phyloP scores from a whole-genome alignment of 1,140 invertebrate genomes.

The Lepidostoma basale region DNA sequence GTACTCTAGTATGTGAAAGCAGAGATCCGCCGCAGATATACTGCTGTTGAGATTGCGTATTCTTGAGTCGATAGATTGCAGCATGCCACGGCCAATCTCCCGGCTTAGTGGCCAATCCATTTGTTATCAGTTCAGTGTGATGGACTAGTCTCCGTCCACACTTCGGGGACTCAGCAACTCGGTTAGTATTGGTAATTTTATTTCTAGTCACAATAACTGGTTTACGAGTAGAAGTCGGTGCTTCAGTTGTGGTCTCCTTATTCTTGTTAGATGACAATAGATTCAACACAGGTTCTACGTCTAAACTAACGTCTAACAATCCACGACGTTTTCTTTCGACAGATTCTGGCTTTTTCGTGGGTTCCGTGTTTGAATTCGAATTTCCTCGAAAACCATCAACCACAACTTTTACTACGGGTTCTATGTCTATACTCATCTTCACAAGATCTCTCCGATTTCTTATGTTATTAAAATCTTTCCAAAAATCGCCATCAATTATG shows the following conservation, averaged over 20 bases:
- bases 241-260: background rate
- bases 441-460: background rate
- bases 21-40: constrained; percentile 58
- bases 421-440: background rate
- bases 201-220: constrained; percentile 13
- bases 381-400: background rate
- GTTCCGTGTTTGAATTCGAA: background rate
- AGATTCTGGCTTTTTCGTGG: background rate
- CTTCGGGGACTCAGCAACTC: constrained; percentile 33
- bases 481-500: background rate
- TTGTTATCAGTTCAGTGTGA: constrained; percentile 52
- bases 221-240: background rate
- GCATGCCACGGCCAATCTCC: constrained; percentile 92
- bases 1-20: constrained; percentile 52
- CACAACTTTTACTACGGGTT: background rate
- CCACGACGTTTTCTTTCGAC: background rate
- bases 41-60: constrained; percentile 47
- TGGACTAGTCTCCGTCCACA: constrained; percentile 53
- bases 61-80: constrained; percentile 77
- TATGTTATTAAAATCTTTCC: background rate
- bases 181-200: background rate
- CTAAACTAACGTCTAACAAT: background rate
- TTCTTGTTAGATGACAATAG: background rate
- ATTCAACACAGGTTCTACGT: constrained; percentile 6
- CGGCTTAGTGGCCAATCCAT: constrained; percentile 55